These are phyloP conservation scores for Anoplolepis gracilipes DNA, from an alignment of 1,140 invertebrate species.

Conservation along the genomic window DNA sequence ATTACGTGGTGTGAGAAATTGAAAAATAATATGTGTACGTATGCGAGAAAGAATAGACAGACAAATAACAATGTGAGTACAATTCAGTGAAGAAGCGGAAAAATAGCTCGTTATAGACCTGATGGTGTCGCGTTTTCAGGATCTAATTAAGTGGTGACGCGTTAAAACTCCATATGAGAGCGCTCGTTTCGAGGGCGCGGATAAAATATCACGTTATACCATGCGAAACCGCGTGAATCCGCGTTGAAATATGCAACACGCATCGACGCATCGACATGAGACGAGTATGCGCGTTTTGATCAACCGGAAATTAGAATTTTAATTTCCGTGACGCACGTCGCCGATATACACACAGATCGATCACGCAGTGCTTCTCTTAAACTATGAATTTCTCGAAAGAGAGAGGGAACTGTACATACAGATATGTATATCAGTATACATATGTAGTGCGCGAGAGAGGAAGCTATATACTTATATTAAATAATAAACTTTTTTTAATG, in stretches of 20 bases:
- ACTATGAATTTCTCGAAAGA: background rate
- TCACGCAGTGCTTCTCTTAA: background rate
- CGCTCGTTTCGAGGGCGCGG: slow-evolving; percentile 9
- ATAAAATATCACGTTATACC: slow-evolving; percentile 24
- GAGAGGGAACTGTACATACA: background rate
- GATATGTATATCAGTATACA: background rate
- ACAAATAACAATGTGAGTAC: background rate
- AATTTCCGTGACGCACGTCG: slow-evolving; percentile 28
- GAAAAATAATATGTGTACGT: no score
- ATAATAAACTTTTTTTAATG: background rate
- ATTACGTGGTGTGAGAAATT: no score
- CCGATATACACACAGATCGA: background rate
- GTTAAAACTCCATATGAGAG: slow-evolving; percentile 35
- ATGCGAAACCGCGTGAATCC: background rate
- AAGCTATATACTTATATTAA: background rate
- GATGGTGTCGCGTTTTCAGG: background rate
- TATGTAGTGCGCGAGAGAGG: background rate
- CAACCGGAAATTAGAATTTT: slow-evolving; percentile 56
- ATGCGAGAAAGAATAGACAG: background rate
- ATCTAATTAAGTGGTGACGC: slow-evolving; percentile 44
- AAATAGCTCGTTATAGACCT: background rate
- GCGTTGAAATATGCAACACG: slow-evolving; percentile 43
- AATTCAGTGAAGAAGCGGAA: background rate
- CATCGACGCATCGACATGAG: slow-evolving; percentile 27
- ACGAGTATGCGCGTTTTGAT: slow-evolving; percentile 43